Conservation (phyloP, 92 coral and sea anemone genomes). For the Epizoanthus ramosus region DNA sequence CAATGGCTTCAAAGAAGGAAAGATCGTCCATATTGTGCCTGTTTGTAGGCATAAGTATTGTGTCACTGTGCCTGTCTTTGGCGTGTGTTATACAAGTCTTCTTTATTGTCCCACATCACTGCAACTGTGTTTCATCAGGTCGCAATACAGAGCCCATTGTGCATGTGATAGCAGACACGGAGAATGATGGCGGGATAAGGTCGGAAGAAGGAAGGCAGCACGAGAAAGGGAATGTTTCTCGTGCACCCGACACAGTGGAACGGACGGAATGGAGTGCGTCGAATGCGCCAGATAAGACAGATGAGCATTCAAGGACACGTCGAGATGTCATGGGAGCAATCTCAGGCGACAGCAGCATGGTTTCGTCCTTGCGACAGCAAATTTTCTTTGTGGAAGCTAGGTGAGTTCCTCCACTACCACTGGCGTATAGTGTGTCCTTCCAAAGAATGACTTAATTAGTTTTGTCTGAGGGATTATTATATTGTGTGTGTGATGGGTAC, state of each 20-base stretch:
- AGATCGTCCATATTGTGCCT: conserved; percentile 29
- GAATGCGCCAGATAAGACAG: not conserved
- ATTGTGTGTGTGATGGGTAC: not conserved
- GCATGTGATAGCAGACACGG: not conserved
- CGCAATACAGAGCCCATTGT: conserved; percentile 35
- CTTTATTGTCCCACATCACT: conserved; percentile 34
- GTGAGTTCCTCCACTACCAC: not conserved
- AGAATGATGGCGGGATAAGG: not conserved
- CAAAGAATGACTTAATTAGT: not conserved
- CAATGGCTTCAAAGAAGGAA: conserved; percentile 42
- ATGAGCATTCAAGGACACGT: not conserved
- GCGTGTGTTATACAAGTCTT: conserved; percentile 33
- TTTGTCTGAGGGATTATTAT: not conserved
- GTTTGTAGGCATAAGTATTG: conserved; percentile 21
- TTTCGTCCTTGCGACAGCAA: conserved; percentile 17
- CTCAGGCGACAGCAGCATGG: not conserved
- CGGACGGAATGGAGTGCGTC: not conserved
- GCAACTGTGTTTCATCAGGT: conserved; percentile 28
- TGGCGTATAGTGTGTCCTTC: conserved; percentile 18
- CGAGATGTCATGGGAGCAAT: not conserved
- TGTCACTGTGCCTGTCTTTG: conserved; percentile 24
- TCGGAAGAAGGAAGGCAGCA: not conserved
- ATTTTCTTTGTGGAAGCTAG: conserved; percentile 31
- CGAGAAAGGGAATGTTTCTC: not conserved
- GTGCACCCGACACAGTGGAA: not conserved